phyloP scores from a whole-genome alignment of 2,888 invertebrate genomes.

The Poecilobothrus nobilitatus region DNA sequence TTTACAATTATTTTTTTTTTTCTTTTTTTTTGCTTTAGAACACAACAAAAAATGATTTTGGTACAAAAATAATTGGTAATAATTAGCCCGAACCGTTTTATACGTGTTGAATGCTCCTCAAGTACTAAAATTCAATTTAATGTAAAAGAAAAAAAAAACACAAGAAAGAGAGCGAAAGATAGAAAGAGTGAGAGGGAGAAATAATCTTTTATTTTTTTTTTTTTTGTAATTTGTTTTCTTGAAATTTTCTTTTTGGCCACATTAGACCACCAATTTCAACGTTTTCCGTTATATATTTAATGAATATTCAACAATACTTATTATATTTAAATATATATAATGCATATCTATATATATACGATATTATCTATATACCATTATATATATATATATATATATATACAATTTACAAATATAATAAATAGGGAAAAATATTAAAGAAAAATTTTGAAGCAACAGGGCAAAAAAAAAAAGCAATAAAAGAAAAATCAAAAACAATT shows the following conservation, averaged over 20 bases:
- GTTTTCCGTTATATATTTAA: background rate
- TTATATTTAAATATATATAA: too few species aligned
- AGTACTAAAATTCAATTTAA: constrained; percentile 34
- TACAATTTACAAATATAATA: background rate
- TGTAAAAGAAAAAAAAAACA: constrained; percentile 9
- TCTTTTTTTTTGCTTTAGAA: constrained; percentile 11
- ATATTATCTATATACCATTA: too few species aligned
- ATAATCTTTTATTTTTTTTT: background rate
- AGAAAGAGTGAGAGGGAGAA: background rate
- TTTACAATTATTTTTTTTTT: constrained; percentile 27
- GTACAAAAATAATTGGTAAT: background rate
- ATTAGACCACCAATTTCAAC: background rate
- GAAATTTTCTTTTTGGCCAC: background rate
- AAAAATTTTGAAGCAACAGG: background rate
- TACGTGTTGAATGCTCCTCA: constrained; percentile 44
- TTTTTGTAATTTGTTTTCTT: background rate
- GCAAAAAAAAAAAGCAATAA: background rate
- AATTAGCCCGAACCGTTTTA: constrained; percentile 32
- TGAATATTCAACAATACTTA: too few species aligned
- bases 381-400: background rate
- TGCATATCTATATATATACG: too few species aligned
- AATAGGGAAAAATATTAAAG: background rate
- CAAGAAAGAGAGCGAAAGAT: background rate
- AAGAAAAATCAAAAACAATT: background rate
- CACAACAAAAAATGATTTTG: background rate